phyloP scores from a whole-genome alignment of 2,113 vertebrate genomes.

The Chaetorhynchus papuensis region DNA sequence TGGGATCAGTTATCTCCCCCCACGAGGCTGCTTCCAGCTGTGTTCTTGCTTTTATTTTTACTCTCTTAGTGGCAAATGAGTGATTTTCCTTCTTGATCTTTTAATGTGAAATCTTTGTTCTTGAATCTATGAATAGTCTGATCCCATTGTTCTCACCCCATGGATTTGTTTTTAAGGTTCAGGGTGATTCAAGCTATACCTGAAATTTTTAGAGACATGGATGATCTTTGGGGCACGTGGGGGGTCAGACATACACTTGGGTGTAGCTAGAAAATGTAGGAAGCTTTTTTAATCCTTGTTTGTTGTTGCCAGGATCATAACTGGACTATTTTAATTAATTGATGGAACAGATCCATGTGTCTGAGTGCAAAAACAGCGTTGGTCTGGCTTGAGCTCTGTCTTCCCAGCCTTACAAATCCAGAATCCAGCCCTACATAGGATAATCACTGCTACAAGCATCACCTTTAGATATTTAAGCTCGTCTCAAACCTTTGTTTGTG shows the following conservation, averaged over 20 bases:
- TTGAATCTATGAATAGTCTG: not conserved
- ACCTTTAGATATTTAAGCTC: not conserved
- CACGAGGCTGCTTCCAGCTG: not conserved
- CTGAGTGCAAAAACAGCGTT: accelerated
- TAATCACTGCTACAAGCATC: not conserved
- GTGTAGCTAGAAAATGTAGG: not conserved
- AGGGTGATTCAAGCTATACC: not conserved
- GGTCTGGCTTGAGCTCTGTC: not conserved
- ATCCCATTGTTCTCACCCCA: not conserved
- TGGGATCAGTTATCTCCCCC: not conserved
- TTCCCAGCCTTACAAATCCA: not conserved
- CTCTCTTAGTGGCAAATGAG: not conserved
- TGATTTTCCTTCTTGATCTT: not conserved
- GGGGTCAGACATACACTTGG: too few species aligned
- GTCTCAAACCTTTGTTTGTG: not conserved
- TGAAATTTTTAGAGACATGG: not conserved
- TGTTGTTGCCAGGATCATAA: not conserved
- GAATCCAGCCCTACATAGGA: accelerated
- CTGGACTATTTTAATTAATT: not conserved
- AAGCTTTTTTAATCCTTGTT: not conserved
- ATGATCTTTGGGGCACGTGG: not conserved
- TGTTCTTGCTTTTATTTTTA: not conserved
- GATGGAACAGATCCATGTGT: too few species aligned
- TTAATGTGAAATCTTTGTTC: not conserved
- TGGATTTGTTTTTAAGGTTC: not conserved